Evolutionary conservation across 35 echinoderm and acorn worm species (phyloP).

Genomic region (Holothuria glaberrima): DNA sequence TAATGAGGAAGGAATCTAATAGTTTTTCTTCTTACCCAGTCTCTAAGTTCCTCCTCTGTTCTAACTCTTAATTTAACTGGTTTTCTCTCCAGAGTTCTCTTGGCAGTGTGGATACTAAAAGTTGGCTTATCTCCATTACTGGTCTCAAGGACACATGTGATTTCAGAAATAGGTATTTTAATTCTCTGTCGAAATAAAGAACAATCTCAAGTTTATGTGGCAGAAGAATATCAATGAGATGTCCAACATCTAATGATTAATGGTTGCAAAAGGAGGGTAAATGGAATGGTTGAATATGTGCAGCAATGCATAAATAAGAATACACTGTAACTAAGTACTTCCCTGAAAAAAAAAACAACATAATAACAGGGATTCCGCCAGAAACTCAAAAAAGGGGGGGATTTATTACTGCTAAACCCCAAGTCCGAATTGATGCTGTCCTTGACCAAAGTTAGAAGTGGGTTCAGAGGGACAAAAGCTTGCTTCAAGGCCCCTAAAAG

Average conservation of each 20-base stretch:
- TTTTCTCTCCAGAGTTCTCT: constrained; percentile 74
- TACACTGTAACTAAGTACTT: neutral
- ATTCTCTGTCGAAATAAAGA: constrained; percentile 43
- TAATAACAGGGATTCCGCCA: too few relatives aligned
- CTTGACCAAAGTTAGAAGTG: too few relatives aligned
- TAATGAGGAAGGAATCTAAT: too few relatives aligned
- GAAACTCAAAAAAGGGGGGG: too few relatives aligned
- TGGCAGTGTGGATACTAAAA: constrained; percentile 90
- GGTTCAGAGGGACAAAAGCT: too few relatives aligned
- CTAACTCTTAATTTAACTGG: constrained; percentile 77
- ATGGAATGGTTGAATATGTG: too few relatives aligned
- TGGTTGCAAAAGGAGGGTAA: neutral
- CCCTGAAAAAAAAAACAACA: too few relatives aligned
- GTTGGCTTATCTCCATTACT: constrained; percentile 69
- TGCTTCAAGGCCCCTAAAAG: too few relatives aligned
- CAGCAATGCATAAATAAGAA: neutral
- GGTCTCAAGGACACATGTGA: constrained; percentile 84
- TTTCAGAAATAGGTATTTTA: constrained; percentile 70
- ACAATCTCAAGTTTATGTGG: neutral
- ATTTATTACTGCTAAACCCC: too few relatives aligned
- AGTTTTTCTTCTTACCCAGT: constrained; percentile 76
- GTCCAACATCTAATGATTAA: neutral
- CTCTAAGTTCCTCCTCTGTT: constrained; percentile 82
- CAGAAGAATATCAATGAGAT: neutral
- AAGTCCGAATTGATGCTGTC: too few relatives aligned